Evolutionary conservation across 2,797 vertebrate species (phyloP).

Genomic region (Brachymystax lenok): DNA sequence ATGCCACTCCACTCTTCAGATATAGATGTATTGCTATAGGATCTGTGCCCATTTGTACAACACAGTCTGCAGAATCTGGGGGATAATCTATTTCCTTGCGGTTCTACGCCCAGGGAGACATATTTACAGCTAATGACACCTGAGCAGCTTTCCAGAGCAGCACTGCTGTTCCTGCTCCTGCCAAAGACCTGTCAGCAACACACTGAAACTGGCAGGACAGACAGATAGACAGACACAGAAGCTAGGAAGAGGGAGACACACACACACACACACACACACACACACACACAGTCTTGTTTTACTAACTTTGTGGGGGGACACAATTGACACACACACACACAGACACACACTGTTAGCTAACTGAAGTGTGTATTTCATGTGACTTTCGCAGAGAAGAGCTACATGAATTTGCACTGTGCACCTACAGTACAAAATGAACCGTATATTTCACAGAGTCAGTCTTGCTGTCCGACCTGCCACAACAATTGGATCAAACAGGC

Average conservation of each 20-base stretch:
- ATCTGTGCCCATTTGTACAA: not conserved
- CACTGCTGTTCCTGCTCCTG: conserved; percentile 36
- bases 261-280: conserved; percentile 6
- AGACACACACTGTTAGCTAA: too few species aligned
- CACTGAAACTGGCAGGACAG: conserved; percentile 4
- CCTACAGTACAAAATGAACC: not conserved
- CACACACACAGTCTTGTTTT: too few species aligned
- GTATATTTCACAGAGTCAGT: not conserved
- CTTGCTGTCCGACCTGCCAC: conserved; percentile 23
- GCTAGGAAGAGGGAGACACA: not conserved
- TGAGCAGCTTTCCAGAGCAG: conserved; percentile 49
- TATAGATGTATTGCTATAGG: not conserved
- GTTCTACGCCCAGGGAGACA: conserved; percentile 48
- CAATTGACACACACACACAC: conserved; percentile 6
- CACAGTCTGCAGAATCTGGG: conserved; percentile 20
- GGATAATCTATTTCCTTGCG: conserved; percentile 44
- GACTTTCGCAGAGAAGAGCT: not conserved
- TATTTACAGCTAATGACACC: conserved; percentile 56
- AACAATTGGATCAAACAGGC: conserved; percentile 29
- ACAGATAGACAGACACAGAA: conserved; percentile 21
- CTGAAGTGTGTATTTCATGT: not conserved
- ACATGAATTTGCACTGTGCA: not conserved
- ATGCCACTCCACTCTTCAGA: too few species aligned
- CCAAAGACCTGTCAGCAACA: conserved; percentile 38
- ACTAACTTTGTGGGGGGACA: not conserved